Evolutionary conservation across 2,797 vertebrate species (phyloP).

Genomic region (Cossypha polioptera): DNA sequence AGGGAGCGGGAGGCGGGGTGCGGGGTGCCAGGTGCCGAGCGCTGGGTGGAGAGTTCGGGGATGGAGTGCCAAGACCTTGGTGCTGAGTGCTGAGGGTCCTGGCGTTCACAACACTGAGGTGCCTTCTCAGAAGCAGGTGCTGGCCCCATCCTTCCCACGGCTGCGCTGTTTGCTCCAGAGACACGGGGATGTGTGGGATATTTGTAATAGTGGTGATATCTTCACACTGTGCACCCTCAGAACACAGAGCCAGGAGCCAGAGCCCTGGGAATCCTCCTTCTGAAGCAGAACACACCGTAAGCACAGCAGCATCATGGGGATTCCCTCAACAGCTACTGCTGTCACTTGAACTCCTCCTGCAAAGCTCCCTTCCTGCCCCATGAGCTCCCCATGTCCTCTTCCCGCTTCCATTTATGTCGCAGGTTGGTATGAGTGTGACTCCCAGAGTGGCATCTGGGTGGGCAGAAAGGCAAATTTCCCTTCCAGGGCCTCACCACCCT

Average conservation of each 20-base stretch:
- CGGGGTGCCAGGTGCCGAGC: background rate
- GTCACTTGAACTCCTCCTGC: background rate
- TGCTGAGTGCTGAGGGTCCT: background rate
- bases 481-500: background rate
- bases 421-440: background rate
- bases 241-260: background rate
- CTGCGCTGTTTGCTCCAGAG: background rate
- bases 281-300: background rate
- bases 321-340: background rate
- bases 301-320: background rate
- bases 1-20: too few species aligned
- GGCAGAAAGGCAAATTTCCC: background rate
- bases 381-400: background rate
- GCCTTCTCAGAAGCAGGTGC: background rate
- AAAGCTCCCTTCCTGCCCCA: background rate
- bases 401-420: background rate
- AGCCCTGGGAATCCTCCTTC: background rate
- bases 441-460: background rate
- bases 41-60: rapidly evolving
- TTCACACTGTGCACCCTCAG: background rate
- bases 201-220: background rate
- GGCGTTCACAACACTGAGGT: background rate
- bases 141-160: background rate
- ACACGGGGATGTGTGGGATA: rapidly evolving
- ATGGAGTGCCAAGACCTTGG: background rate